phyloP scores from a whole-genome alignment of 1,140 invertebrate species.

The Linepithema humile region DNA sequence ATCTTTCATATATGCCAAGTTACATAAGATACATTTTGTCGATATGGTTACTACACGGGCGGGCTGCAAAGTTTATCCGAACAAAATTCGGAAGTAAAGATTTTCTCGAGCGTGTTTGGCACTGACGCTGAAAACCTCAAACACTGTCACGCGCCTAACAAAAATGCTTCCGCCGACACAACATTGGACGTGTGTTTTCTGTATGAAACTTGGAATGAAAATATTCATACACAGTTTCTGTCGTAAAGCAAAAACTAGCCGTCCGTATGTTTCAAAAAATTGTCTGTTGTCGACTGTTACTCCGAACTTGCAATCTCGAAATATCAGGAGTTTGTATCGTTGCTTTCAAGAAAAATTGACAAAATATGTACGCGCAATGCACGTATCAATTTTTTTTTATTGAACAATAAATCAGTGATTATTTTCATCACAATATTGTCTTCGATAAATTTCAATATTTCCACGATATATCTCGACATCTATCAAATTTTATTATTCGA shows the following conservation, averaged over 20 bases:
- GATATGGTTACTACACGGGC: neutral
- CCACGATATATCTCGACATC: neutral
- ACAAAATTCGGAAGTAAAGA: conserved; percentile 20
- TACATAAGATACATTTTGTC: conserved; percentile 1
- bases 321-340: neutral
- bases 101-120: conserved; percentile 24
- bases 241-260: neutral
- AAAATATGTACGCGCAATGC: neutral
- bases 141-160: neutral
- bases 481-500: conserved; percentile 34
- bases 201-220: neutral
- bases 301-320: neutral
- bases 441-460: conserved; percentile 9
- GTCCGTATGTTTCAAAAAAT: neutral
- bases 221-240: neutral
- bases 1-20: neutral
- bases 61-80: neutral
- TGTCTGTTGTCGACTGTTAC: neutral
- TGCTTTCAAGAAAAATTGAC: neutral
- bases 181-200: conserved; percentile 1
- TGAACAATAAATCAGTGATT: neutral
- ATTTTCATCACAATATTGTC: neutral
- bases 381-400: neutral
- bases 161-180: conserved; percentile 41
- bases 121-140: conserved; percentile 24